Conservation (phyloP, 1,140 invertebrate species). For the Reticulitermes speratus region DNA sequence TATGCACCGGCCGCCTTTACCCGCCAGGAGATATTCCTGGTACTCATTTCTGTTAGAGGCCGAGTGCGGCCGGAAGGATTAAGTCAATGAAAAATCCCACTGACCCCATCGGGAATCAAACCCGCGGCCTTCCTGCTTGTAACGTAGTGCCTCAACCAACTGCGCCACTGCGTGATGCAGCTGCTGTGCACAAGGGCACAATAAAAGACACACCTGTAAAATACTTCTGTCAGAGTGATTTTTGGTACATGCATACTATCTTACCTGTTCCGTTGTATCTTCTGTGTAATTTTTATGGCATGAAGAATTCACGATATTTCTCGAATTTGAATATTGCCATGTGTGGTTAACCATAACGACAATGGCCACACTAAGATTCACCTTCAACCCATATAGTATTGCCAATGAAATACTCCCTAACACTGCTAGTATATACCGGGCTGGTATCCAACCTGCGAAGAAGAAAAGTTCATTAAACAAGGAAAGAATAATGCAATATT, state of each 20-base stretch:
- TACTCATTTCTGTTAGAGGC: too few species aligned
- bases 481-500: not conserved
- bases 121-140: too few species aligned
- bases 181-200: too few species aligned
- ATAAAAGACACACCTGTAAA: too few species aligned
- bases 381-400: slow-evolving; percentile 84
- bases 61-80: too few species aligned
- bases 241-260: not conserved
- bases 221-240: too few species aligned
- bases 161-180: too few species aligned
- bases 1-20: too few species aligned
- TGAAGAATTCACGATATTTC: not conserved
- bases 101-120: too few species aligned
- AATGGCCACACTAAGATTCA: slow-evolving; percentile 84
- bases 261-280: not conserved
- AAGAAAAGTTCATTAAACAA: not conserved
- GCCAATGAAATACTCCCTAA: slow-evolving; percentile 80
- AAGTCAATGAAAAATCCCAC: too few species aligned
- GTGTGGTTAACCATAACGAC: slow-evolving; percentile 85
- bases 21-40: too few species aligned
- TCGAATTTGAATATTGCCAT: not conserved
- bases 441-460: slow-evolving; percentile 44
- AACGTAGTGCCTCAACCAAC: too few species aligned
- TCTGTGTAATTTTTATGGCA: not conserved
- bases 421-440: slow-evolving; percentile 68